Evolutionary conservation across 2,797 vertebrate genomes (phyloP), one percentile per base, ranked within the genome.

Genomic region (Sandelia bainsii): DNA sequence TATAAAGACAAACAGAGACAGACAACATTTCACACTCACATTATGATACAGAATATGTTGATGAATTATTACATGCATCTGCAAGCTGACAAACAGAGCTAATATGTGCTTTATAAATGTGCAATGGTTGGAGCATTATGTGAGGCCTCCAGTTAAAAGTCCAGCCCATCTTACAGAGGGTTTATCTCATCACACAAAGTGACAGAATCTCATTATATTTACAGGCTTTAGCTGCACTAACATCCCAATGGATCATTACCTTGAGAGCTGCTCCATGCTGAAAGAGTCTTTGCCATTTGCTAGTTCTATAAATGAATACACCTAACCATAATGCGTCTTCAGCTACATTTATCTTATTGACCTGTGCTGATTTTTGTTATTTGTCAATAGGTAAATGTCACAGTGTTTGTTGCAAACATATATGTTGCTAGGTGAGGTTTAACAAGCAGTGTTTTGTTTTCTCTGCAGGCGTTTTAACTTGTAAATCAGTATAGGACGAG

Each of bases 401-500:
- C 49, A 6, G 10, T 32, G 4, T 76, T n/a, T 69, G 5, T 23
- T 72, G 59, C 12, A 51, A 57, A 25, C 4, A 39, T 39, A 16
- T 42, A 68, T 77, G 67, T 80, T 72, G 73, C 58, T 66, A 22
- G 49, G 40, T 16, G 20, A 39, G 42, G 72, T 71, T 74, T 44
- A 53, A 53, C 20, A 62, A 45, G 27, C 48, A 29, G 19, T 5
- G 9, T 64, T 72, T 45, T 62, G 45, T 80, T 52, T 62, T 62
- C 39, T 62, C 64, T 52, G 57, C 40, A 65, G 58, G 29, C 0
- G 10, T 83, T 90, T 92, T 90, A 59, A 89, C 90, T 90, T 92
- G 87, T 84, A 93, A 92, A 92, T 91, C 59, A 82, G 58, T 32
- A 78, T 81, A 32, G 66, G 53, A 56, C 76, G 44, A 80, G 58